phyloP scores from a whole-genome alignment of 92 coral and sea anemone genomes.

The Blastomussa wellsi region DNA sequence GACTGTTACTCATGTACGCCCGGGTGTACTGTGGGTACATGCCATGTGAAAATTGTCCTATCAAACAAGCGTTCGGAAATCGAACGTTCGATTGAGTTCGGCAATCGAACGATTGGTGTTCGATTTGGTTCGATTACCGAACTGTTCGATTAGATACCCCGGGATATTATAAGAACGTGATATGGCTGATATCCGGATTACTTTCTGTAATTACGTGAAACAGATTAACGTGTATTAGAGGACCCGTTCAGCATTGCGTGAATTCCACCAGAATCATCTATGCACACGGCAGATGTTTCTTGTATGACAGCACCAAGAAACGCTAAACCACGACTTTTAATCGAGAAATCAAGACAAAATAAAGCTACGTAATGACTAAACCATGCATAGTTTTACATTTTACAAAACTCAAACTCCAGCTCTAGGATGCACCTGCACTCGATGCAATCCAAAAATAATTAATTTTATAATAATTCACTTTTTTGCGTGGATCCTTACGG shows the following conservation, averaged over 20 bases:
- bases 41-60: too few species aligned
- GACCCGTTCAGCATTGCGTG: neutral
- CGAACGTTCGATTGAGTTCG: too few species aligned
- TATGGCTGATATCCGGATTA: neutral
- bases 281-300: neutral
- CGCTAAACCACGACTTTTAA: neutral
- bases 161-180: too few species aligned
- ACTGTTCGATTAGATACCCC: too few species aligned
- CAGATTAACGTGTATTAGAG: neutral
- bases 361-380: neutral
- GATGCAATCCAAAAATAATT: neutral
- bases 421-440: neutral
- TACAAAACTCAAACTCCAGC: neutral
- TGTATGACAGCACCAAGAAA: conserved; percentile 7
- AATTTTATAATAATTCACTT: neutral
- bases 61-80: too few species aligned
- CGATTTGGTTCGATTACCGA: too few species aligned
- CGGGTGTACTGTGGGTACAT: too few species aligned
- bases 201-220: neutral
- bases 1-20: too few species aligned
- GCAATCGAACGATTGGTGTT: too few species aligned
- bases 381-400: neutral
- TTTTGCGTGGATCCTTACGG: neutral
- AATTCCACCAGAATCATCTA: neutral
- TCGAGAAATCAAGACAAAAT: neutral